Conservation (phyloP, 2,888 invertebrate genomes). For the Empis livida region DNA sequence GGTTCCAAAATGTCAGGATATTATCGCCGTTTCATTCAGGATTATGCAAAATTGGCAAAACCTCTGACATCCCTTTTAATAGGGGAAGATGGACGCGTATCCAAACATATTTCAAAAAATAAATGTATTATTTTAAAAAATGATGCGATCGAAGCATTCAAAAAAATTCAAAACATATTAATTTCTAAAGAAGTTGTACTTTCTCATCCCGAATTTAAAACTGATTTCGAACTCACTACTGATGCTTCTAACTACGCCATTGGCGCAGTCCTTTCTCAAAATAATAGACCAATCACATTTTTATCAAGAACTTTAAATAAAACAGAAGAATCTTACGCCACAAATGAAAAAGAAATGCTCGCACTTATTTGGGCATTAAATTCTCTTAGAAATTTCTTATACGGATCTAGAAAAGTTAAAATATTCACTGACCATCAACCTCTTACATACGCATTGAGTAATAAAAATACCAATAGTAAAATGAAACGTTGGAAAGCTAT, state of each 20-base stretch:
- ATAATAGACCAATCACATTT: constrained; percentile 2
- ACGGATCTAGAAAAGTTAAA: constrained; percentile 5
- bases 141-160: neutral
- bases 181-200: constrained; percentile 1
- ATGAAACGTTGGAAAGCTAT: constrained; percentile 7
- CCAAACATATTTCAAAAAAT: constrained; percentile 6
- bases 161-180: constrained; percentile 3
- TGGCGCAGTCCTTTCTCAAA: constrained; percentile 1
- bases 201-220: constrained; percentile 1
- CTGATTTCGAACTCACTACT: constrained; percentile 5
- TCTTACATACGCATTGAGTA: constrained; percentile 5
- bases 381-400: constrained; percentile 5
- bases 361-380: constrained; percentile 3
- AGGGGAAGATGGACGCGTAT: constrained; percentile 9
- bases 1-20: constrained; percentile 13
- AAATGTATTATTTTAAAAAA: neutral
- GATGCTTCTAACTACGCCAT: constrained; percentile 6
- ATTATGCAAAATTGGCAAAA: constrained; percentile 13
- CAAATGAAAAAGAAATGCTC: too few relatives aligned
- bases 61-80: constrained; percentile 13
- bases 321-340: too few relatives aligned
- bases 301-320: constrained; percentile 3
- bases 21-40: constrained; percentile 13
- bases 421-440: constrained; percentile 11
- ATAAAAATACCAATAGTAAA: constrained; percentile 5